Evolutionary conservation across 2,888 invertebrate species (phyloP).

Genomic region (Therioaphis trifolii): DNA sequence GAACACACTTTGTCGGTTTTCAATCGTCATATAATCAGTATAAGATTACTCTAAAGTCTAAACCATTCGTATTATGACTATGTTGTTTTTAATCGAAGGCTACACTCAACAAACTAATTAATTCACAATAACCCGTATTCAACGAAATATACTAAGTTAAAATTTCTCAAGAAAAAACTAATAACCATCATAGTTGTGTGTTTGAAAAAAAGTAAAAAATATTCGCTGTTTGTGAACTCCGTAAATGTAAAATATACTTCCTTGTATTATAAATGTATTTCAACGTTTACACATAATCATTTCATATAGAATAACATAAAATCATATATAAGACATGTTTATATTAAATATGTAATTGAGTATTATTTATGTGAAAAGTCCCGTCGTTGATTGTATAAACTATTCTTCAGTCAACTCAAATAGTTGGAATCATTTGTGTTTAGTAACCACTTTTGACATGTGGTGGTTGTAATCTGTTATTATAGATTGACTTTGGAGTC

Average conservation of each 20-base stretch:
- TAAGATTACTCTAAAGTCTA: background rate
- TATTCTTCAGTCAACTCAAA: constrained; percentile 12
- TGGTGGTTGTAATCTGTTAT: background rate
- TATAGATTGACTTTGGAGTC: background rate
- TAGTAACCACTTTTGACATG: constrained; percentile 7
- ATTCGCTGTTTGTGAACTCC: background rate
- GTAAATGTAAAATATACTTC: background rate
- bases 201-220: background rate
- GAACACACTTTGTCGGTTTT: background rate
- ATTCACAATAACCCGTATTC: background rate
- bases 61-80: background rate
- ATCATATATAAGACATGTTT: constrained; percentile 16
- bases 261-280: background rate
- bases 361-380: background rate
- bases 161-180: background rate
- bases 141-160: background rate
- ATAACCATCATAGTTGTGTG: background rate
- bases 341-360: background rate
- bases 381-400: constrained; percentile 17
- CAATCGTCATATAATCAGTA: background rate
- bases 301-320: background rate
- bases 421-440: background rate
- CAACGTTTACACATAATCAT: background rate
- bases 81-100: constrained; percentile 22
- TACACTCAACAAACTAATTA: background rate